Percentiles rank a stretch among this genome's conserved stretches.
Conservation (phyloP, 2,113 vertebrate genomes). For the Cercocebus atys region DNA sequence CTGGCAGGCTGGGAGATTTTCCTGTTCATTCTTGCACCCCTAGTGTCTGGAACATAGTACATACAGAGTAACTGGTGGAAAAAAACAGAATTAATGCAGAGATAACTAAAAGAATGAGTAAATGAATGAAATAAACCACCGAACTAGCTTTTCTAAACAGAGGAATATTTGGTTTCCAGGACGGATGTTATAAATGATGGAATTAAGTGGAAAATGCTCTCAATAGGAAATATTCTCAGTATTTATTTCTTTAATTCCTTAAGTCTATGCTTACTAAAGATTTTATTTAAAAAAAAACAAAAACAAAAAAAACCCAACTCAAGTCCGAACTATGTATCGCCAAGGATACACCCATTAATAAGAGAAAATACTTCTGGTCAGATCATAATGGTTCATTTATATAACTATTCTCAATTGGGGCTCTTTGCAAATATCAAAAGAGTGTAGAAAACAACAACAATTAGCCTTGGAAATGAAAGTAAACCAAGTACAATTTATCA, state of each 20-base stretch:
- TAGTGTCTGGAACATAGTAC: background rate
- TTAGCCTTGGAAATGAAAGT: slow-evolving; percentile 60
- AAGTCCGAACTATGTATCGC: background rate
- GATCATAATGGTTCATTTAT: slow-evolving; percentile 38
- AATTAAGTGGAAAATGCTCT: slow-evolving; percentile 27
- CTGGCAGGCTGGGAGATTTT: background rate
- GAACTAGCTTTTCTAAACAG: background rate
- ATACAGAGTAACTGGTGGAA: background rate
- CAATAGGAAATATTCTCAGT: slow-evolving; percentile 8
- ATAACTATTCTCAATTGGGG: slow-evolving; percentile 16
- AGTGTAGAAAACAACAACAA: slow-evolving; percentile 11
- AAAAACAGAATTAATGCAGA: background rate
- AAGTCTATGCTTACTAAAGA: background rate
- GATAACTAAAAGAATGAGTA: background rate
- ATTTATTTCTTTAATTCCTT: slow-evolving; percentile 11
- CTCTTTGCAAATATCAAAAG: slow-evolving; percentile 57
- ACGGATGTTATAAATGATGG: background rate
- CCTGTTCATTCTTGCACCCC: background rate
- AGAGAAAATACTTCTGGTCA: slow-evolving; percentile 30
- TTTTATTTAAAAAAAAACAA: background rate
- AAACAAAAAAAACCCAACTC: background rate
- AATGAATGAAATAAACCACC: background rate
- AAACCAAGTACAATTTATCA: slow-evolving; percentile 51
- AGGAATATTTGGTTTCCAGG: background rate
- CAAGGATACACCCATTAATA: background rate